These are phyloP conservation scores for Phoebastria nigripes DNA, from an alignment of 2,797 vertebrate species.

Conservation along the genomic window DNA sequence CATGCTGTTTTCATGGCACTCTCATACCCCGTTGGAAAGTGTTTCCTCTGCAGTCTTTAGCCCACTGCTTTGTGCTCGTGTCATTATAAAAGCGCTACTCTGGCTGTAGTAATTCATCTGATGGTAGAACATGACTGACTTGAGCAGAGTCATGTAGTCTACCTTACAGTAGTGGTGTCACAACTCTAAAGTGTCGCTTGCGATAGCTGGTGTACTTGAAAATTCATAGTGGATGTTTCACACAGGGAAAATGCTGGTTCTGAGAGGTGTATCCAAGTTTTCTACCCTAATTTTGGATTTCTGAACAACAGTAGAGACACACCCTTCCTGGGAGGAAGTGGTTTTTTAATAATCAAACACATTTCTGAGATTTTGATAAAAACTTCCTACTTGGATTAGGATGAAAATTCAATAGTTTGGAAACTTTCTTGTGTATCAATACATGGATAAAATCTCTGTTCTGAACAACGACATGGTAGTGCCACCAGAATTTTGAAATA, in stretches of 20 bases:
- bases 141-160: neutral
- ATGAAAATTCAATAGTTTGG: neutral
- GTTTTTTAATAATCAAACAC: neutral
- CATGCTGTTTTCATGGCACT: neutral
- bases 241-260: neutral
- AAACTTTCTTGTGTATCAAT: neutral
- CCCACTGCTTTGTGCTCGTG: neutral
- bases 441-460: neutral
- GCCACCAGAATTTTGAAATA: neutral
- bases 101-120: neutral
- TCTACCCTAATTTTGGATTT: neutral
- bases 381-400: neutral
- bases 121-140: neutral
- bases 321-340: neutral
- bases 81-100: neutral
- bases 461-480: neutral
- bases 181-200: neutral
- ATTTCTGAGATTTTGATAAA: neutral
- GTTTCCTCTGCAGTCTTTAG: neutral
- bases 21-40: rapidly evolving
- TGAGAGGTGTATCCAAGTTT: neutral
- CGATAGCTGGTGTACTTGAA: neutral
- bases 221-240: neutral
- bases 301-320: neutral
- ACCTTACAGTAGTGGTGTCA: neutral